Percentiles rank a stretch among this genome's conserved stretches.
phyloP scores from a whole-genome alignment of 2,797 vertebrate genomes.

The Odontamblyopus lacepedii region DNA sequence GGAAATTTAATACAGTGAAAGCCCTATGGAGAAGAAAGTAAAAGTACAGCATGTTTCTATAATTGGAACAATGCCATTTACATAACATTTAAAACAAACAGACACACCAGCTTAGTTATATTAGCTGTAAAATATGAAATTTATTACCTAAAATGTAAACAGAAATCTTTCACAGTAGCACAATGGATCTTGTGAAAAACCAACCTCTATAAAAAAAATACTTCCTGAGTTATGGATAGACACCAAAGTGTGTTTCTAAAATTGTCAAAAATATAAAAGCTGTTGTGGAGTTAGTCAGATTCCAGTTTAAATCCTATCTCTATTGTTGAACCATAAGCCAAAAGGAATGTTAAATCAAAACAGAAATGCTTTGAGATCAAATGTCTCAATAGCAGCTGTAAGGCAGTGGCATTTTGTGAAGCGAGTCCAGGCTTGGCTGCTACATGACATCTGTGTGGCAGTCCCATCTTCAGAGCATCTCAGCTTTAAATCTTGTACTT shows the following conservation, averaged over 20 bases:
- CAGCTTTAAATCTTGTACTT: constrained; percentile 87
- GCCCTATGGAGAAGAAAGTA: not conserved
- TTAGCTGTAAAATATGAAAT: not conserved
- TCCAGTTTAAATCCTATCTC: constrained; percentile 22
- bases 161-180: not conserved
- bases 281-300: constrained; percentile 13
- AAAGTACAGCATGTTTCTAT: constrained; percentile 11
- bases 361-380: constrained; percentile 35
- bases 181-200: constrained; percentile 18
- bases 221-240: constrained; percentile 20
- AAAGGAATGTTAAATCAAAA: constrained; percentile 39
- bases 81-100: not conserved
- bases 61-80: constrained; percentile 7
- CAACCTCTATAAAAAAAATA: constrained; percentile 27
- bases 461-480: constrained; percentile 4
- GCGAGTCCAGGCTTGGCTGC: constrained; percentile 41
- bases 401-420: constrained; percentile 25
- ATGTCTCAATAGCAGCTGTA: constrained; percentile 49
- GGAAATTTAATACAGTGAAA: constrained; percentile 10
- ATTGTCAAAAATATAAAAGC: not conserved
- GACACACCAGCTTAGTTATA: not conserved
- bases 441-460: constrained; percentile 36
- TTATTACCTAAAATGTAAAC: constrained; percentile 1
- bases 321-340: constrained; percentile 27
- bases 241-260: constrained; percentile 5